Conservation (phyloP, 2,888 invertebrate genomes). For the Scaptomyza flava region DNA sequence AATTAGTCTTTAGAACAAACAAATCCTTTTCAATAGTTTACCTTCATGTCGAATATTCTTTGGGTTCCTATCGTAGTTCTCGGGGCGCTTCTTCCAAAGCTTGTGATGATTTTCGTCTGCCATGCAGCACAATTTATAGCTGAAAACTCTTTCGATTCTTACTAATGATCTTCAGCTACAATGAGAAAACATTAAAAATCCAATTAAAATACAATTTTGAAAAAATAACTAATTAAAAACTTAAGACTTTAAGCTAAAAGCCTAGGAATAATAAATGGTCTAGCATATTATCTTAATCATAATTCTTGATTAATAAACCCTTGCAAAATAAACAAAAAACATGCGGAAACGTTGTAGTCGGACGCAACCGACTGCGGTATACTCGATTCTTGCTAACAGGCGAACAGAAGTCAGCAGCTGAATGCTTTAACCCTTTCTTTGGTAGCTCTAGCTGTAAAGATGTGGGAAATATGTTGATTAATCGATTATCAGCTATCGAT, state of each 20-base stretch:
- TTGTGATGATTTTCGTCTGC: constrained; percentile 62
- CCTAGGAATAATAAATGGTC: background rate
- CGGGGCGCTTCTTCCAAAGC: constrained; percentile 54
- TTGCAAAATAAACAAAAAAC: background rate
- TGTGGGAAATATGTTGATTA: too few relatives aligned
- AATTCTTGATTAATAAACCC: background rate
- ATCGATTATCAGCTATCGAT: too few relatives aligned
- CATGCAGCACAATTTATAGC: constrained; percentile 65
- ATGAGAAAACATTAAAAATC: constrained; percentile 22
- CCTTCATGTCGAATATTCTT: constrained; percentile 54
- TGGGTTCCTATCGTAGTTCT: constrained; percentile 37
- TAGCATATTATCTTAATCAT: background rate
- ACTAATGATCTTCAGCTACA: constrained; percentile 65
- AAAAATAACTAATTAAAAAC: constrained; percentile 13
- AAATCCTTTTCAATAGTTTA: constrained; percentile 16
- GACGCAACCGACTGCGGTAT: too few relatives aligned
- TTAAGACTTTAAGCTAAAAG: constrained; percentile 12
- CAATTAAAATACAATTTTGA: constrained; percentile 5
- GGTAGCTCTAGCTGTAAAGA: too few relatives aligned
- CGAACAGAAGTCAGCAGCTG: too few relatives aligned
- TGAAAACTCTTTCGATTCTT: constrained; percentile 19
- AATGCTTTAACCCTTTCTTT: too few relatives aligned
- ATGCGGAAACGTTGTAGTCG: too few relatives aligned
- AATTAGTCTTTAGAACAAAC: background rate
- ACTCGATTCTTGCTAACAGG: too few relatives aligned